Conservation (phyloP, 2,888 invertebrate genomes). For the Drymonia ruficornis region DNA sequence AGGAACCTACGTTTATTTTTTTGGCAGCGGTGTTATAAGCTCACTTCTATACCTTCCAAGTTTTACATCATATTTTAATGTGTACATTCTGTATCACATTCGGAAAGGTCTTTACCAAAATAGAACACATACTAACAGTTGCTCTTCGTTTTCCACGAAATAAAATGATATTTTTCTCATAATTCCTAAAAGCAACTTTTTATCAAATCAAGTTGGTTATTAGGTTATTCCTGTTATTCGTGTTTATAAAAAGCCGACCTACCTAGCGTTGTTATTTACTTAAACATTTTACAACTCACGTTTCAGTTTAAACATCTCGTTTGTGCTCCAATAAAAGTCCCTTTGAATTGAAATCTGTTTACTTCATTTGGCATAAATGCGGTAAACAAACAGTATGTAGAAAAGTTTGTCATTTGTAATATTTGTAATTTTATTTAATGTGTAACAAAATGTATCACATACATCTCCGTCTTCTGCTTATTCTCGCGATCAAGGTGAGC, state of each 20-base stretch:
- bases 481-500: too few species aligned
- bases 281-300: constrained; percentile 1
- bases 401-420: not conserved
- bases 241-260: not conserved
- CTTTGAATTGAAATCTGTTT: not conserved
- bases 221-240: not conserved
- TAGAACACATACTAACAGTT: too few species aligned
- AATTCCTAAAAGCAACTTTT: not conserved
- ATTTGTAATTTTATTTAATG: not conserved
- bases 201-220: not conserved
- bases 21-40: too few species aligned
- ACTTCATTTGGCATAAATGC: not conserved
- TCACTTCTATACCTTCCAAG: too few species aligned
- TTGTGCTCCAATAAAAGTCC: not conserved
- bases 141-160: too few species aligned
- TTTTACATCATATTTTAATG: too few species aligned
- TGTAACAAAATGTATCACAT: not conserved
- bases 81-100: too few species aligned
- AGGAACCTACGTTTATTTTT: too few species aligned
- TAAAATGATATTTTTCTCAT: not conserved
- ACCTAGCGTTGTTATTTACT: not conserved
- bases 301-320: not conserved
- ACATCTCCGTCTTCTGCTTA: too few species aligned
- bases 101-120: too few species aligned
- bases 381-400: not conserved